A percentile compares a stretch with the other conserved stretches of the same genome.
phyloP scores from a whole-genome alignment of 2,797 vertebrate species.

The Malacoctenus gilli region DNA sequence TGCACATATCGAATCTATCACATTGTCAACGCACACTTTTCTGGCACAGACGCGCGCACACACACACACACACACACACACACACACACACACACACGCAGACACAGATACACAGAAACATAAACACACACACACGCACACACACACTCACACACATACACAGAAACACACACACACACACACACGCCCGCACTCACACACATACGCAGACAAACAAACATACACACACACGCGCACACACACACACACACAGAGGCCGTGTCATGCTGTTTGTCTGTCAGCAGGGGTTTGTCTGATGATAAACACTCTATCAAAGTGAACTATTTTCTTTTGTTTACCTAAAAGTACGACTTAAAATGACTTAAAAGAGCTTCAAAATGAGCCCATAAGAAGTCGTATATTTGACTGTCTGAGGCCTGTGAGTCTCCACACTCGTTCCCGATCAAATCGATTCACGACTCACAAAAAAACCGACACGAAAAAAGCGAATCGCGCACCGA shows the following conservation, averaged over 20 bases:
- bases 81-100: slow-evolving; percentile 24
- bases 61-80: slow-evolving; percentile 8
- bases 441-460: not conserved
- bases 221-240: slow-evolving; percentile 7
- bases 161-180: not conserved
- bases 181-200: no score
- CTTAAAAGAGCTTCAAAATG: not conserved
- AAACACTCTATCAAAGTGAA: no score
- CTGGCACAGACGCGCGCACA: slow-evolving; percentile 3
- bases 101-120: slow-evolving; percentile 8
- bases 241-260: slow-evolving; percentile 20
- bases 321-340: no score
- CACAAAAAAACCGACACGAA: not conserved
- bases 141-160: not conserved
- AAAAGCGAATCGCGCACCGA: not conserved
- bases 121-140: not conserved
- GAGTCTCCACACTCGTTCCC: no score
- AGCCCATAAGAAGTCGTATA: no score
- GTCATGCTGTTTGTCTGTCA: slow-evolving; percentile 34
- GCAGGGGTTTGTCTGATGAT: slow-evolving; percentile 19
- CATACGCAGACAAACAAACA: no score
- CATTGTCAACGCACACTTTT: no score
- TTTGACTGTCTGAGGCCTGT: no score
- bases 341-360: not conserved
- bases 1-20: no score